A percentile compares a stretch with the other conserved stretches of the same genome.
These are phyloP conservation scores for Diabrotica balteata DNA, from an alignment of 2,888 invertebrate species.

Conservation along the genomic window DNA sequence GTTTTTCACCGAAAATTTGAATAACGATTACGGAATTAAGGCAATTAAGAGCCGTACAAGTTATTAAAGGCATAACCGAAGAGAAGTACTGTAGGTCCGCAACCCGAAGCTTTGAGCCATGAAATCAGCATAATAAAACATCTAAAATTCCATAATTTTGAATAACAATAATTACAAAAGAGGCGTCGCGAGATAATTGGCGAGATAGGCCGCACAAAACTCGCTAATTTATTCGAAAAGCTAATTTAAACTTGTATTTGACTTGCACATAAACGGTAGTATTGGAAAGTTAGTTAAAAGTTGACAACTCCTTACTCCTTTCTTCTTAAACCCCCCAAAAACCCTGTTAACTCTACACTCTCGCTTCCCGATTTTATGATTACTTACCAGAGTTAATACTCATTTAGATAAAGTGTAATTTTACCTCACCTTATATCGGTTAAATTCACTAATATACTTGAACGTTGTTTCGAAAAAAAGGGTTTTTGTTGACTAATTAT, in stretches of 20 bases:
- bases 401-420: constrained; percentile 18
- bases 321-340: constrained; percentile 16
- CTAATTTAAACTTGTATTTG: constrained; percentile 63
- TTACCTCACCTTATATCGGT: neutral
- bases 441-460: no score
- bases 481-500: no score
- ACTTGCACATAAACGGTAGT: constrained; percentile 62
- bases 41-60: constrained; percentile 48
- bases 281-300: constrained; percentile 61
- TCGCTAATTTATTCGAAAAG: constrained; percentile 62
- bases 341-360: constrained; percentile 29
- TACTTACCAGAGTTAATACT: constrained; percentile 46
- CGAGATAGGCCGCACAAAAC: constrained; percentile 61
- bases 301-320: constrained; percentile 55
- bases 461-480: no score
- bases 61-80: constrained; percentile 47
- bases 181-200: constrained; percentile 60
- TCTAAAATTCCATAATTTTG: constrained; percentile 62
- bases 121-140: constrained; percentile 61
- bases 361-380: constrained; percentile 38
- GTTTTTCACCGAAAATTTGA: constrained; percentile 45
- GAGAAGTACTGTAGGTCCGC: constrained; percentile 49
- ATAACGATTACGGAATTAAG: constrained; percentile 51
- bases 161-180: constrained; percentile 62
- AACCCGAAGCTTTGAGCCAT: constrained; percentile 54